Conservation (phyloP, 2,113 vertebrate genomes). For the Limanda limanda region DNA sequence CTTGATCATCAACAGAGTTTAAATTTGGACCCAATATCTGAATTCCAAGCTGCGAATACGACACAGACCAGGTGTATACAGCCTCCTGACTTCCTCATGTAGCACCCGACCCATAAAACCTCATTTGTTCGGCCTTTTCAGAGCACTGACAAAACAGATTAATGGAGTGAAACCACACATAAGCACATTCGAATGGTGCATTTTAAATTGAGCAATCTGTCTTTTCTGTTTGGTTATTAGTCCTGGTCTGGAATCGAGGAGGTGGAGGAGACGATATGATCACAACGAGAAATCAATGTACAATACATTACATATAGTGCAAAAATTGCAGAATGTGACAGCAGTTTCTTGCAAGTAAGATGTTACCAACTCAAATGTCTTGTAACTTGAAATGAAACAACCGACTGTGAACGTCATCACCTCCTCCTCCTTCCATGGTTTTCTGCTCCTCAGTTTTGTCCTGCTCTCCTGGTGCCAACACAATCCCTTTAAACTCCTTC, state of each 20-base stretch:
- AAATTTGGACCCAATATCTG: not conserved
- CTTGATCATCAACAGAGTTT: not conserved
- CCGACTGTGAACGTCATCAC: constrained; percentile 29
- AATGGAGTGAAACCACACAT: not conserved
- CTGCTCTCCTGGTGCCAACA: constrained; percentile 10
- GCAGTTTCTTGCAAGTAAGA: constrained; percentile 40
- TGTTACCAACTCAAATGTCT: constrained; percentile 44
- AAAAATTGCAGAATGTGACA: constrained; percentile 37
- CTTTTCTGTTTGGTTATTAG: constrained; percentile 47
- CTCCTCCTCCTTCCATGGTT: not conserved
- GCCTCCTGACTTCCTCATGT: not conserved
- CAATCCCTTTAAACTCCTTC: constrained; percentile 73
- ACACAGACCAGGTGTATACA: not conserved
- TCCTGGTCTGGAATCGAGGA: constrained; percentile 42
- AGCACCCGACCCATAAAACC: not conserved
- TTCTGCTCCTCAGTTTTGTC: not conserved
- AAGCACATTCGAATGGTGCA: constrained; percentile 12
- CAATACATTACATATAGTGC: constrained; percentile 40
- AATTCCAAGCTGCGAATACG: not conserved
- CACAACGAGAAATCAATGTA: constrained; percentile 28
- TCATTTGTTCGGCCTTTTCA: constrained; percentile 1
- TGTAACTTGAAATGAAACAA: constrained; percentile 43
- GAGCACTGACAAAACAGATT: constrained; percentile 5
- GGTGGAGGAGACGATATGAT: constrained; percentile 38
- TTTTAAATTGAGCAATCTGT: constrained; percentile 2